A percentile compares a stretch with the other conserved stretches of the same genome.
phyloP scores from a whole-genome alignment of 1,140 invertebrate genomes.

The Aphis gossypii region DNA sequence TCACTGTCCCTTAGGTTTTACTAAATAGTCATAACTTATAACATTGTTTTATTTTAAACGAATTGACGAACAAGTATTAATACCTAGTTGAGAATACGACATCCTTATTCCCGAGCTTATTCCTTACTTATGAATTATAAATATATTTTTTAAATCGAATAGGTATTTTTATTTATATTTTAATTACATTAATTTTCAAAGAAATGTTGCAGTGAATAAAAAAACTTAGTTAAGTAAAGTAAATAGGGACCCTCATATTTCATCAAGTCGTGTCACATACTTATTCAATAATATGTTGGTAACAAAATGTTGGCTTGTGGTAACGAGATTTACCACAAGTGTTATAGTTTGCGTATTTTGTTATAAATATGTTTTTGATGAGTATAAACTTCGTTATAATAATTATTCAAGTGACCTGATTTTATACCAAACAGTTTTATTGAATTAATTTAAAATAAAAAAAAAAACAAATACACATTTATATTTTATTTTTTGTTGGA shows the following conservation, averaged over 20 bases:
- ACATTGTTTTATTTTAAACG: not conserved
- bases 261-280: not conserved
- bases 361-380: not conserved
- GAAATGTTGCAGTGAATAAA: not conserved
- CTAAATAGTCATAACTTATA: not conserved
- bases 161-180: not conserved
- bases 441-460: not conserved
- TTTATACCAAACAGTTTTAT: not conserved
- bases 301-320: not conserved
- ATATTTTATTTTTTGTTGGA: not conserved
- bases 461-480: not conserved
- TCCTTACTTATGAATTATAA: not conserved
- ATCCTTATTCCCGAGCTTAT: not conserved
- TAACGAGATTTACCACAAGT: not conserved
- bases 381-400: not conserved
- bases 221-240: not conserved
- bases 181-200: not conserved
- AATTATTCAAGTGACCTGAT: not conserved
- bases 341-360: not conserved
- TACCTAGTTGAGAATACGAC: not conserved
- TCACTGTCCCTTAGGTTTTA: not conserved
- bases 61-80: not conserved
- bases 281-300: not conserved
- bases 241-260: not conserved
- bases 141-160: not conserved